Evolutionary conservation across 2,797 vertebrate genomes (phyloP), one percentile per base, ranked within the genome.

Genomic region (Emys orbicularis): DNA sequence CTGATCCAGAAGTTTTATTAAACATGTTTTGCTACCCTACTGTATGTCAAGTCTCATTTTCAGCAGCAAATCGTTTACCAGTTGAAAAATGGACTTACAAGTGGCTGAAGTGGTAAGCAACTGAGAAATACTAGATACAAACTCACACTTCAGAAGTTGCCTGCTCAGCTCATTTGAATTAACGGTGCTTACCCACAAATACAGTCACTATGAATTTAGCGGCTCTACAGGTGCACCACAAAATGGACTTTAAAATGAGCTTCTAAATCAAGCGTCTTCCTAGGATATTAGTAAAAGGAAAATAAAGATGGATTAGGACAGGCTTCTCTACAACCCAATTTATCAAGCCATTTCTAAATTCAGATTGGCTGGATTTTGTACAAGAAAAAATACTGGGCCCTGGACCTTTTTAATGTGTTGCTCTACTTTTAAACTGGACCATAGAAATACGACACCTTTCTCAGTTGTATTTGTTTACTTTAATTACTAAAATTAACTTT

Each of bases 71-170:
- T 10, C 87, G 87, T 80, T 94, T 88, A 89, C 34, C 56, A 87
- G 82, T 4, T 53, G 68, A 88, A 89, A 94, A 94, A 56, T 53
- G 76, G 83, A 53, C n/a, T 76, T 87, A 82, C 80, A 76, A 23
- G 15, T 50, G 93, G 87, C 54, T 81, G 65, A 86, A 19, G 50
- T 21, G 27, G 86, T 74, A 84, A 90, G 94, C 90, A 92, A 84
- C 65, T 88, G 82, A 93, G 65, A 79, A 82, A 57, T 92, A 81
- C 84, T 91, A 90, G 34, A 65, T 81, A 90, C 6, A 3, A 90
- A 74, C 92, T 92, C 95, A 90, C 74, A 95, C 87, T 94, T 89
- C 88, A 92, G 91, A 80, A 96, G 93, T 92, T 96, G 95, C 57
- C 85, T 84, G 88, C 79, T 92, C 1, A 0, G 76, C 92, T 96